Evolutionary conservation across 2,113 vertebrate species (phyloP).

Genomic region (Otolemur garnettii): DNA sequence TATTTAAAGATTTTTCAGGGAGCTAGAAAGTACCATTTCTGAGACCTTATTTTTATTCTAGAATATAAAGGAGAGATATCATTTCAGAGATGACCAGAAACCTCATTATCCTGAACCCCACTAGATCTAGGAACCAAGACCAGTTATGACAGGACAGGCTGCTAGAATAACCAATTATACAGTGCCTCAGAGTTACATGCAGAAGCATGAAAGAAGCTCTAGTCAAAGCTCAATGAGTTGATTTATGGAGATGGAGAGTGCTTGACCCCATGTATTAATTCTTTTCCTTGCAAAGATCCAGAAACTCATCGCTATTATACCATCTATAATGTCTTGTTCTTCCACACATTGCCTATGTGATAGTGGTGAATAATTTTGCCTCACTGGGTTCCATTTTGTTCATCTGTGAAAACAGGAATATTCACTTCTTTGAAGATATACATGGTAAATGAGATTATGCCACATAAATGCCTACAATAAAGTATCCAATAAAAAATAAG

Average conservation of each 20-base stretch:
- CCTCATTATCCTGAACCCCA: background rate
- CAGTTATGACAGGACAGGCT: background rate
- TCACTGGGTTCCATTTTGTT: background rate
- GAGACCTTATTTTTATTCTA: background rate
- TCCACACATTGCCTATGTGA: background rate
- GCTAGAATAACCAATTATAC: background rate
- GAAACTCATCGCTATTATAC: background rate
- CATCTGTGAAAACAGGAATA: background rate
- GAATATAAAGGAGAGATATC: background rate
- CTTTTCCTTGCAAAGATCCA: constrained; percentile 11
- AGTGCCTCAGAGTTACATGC: background rate
- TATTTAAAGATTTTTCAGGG: background rate
- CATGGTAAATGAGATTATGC: background rate
- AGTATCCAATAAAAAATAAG: background rate
- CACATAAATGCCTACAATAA: background rate
- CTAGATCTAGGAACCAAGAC: background rate
- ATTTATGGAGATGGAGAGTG: background rate
- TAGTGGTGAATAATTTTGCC: background rate
- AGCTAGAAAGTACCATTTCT: background rate
- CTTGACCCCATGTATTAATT: background rate
- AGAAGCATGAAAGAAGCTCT: background rate
- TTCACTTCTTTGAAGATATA: constrained; percentile 14
- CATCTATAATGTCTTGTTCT: constrained; percentile 3
- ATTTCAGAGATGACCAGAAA: background rate
- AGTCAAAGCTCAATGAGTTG: background rate